phyloP scores from a whole-genome alignment of 1,140 invertebrate species.

The Pantala flavescens region DNA sequence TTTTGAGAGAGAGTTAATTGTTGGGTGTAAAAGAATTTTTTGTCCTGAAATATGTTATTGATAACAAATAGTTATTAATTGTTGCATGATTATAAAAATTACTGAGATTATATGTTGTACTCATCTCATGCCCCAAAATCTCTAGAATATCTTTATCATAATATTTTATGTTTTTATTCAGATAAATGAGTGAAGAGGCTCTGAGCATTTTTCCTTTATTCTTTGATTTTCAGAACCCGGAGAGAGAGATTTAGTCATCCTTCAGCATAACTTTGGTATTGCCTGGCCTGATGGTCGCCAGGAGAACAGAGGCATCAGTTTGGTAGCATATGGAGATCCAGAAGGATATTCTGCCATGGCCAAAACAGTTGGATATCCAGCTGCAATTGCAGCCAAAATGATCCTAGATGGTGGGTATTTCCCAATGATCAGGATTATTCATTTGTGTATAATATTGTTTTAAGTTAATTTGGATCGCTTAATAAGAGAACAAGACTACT shows the following conservation, averaged over 20 bases:
- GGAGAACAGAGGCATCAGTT: conserved; percentile 79
- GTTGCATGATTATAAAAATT: too few species aligned
- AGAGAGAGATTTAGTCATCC: conserved; percentile 88
- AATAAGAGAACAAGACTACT: too few species aligned
- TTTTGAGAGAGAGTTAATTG: too few species aligned
- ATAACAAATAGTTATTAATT: too few species aligned
- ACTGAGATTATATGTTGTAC: too few species aligned
- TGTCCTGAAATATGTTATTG: too few species aligned
- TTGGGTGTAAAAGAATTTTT: too few species aligned
- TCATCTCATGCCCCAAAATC: too few species aligned
- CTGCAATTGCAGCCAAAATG: conserved; percentile 96
- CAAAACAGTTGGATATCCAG: conserved; percentile 89
- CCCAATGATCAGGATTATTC: not conserved
- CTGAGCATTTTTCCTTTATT: not conserved
- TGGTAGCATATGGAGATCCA: conserved; percentile 84
- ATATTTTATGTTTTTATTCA: too few species aligned
- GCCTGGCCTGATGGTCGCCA: conserved; percentile 77
- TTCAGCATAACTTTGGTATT: conserved; percentile 88
- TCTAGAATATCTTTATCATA: too few species aligned
- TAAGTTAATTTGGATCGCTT: not conserved
- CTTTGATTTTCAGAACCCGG: conserved; percentile 44
- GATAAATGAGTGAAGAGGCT: too few species aligned
- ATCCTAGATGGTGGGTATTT: conserved; percentile 72
- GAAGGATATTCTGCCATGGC: conserved; percentile 93
- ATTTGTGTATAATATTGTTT: too few species aligned